Evolutionary conservation across 1,140 invertebrate species (phyloP).

Genomic region (Apis dorsata): DNA sequence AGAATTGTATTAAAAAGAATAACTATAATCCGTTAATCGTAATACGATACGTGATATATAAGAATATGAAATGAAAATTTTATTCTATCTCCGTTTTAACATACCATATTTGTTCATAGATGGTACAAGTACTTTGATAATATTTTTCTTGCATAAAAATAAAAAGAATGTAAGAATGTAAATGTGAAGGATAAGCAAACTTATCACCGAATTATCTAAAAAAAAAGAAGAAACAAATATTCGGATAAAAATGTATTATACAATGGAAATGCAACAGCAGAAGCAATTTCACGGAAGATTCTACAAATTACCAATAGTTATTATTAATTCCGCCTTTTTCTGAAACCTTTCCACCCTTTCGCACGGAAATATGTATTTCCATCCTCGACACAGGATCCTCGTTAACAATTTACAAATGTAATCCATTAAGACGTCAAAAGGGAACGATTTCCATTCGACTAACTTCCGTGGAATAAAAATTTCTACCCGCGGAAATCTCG

Average conservation of each 20-base stretch:
- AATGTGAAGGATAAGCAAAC: too few relatives aligned
- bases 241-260: too few relatives aligned
- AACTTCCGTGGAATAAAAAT: not conserved
- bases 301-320: not conserved
- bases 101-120: too few relatives aligned
- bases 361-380: not conserved
- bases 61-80: too few relatives aligned
- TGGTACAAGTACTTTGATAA: too few relatives aligned
- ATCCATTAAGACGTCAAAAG: conserved; percentile 13
- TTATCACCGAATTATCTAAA: not conserved
- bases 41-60: too few relatives aligned
- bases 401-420: conserved; percentile 18
- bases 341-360: not conserved
- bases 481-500: not conserved
- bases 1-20: too few relatives aligned
- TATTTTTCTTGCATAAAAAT: too few relatives aligned
- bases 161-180: too few relatives aligned
- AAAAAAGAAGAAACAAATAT: too few relatives aligned
- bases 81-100: too few relatives aligned
- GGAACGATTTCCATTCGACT: not conserved
- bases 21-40: too few relatives aligned
- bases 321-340: not conserved
- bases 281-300: not conserved
- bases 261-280: not conserved
- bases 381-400: not conserved